These are phyloP conservation scores for Rutilus rutilus DNA, from an alignment of 2,113 vertebrate genomes.

Conservation along the genomic window DNA sequence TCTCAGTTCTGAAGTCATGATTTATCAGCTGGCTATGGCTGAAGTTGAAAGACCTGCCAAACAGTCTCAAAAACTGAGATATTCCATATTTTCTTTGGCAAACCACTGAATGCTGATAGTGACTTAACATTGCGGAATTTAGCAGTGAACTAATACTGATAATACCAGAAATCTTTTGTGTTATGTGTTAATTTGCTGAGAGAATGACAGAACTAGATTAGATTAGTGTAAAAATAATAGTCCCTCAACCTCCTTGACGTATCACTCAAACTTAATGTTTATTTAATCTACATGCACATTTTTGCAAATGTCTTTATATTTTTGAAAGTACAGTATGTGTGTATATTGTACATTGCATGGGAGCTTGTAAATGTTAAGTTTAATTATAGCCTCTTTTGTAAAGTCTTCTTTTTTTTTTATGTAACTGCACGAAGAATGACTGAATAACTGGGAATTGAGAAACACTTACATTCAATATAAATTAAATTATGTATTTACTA, in stretches of 20 bases:
- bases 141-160: background rate
- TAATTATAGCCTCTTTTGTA: background rate
- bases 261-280: background rate
- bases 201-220: conserved; percentile 5
- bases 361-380: background rate
- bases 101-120: background rate
- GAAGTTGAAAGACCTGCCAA: background rate
- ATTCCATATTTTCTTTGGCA: background rate
- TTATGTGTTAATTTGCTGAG: background rate
- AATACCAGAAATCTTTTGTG: background rate
- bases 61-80: background rate
- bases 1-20: background rate
- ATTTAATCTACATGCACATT: background rate
- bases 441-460: too few relatives aligned
- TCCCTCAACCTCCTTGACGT: background rate
- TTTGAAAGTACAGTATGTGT: background rate
- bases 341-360: background rate
- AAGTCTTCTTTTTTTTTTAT: background rate
- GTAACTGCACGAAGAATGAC: too few relatives aligned
- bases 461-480: too few relatives aligned
- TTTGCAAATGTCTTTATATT: background rate
- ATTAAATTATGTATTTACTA: too few relatives aligned
- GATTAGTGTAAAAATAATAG: conserved; percentile 10
- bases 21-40: background rate
- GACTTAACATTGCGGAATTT: background rate